Evolutionary conservation across 1,140 invertebrate genomes (phyloP), one percentile per base, ranked within the genome.

Genomic region (Drosophila littoralis): DNA sequence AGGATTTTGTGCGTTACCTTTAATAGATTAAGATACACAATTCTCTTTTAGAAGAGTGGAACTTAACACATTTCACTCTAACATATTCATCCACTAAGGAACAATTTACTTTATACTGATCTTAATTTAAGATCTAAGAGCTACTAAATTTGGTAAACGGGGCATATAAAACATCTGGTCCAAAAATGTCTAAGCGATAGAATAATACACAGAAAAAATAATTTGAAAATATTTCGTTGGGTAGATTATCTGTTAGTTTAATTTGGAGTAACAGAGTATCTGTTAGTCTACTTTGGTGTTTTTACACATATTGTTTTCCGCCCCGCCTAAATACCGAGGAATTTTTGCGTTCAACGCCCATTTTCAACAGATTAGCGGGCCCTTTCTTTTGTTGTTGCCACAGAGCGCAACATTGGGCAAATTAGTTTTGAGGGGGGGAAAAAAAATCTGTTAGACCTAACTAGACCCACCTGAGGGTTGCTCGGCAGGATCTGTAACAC

Each of bases 301-400:
- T 4, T 22, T n/a, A 67, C 7, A 40, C 5, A 9, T 36, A 5
- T 15, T 10, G 13, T 17, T 36, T 33, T 6, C 9, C 0, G 28
- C 7, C 10, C 40, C 43, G n/a, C 40, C 84, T 89, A 88, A 88
- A 89, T 88, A 78, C 77, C 84, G 70, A 78, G 84, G 84, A 88
- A 88, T 88, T 88, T 88, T 80, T 89, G 85, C 74, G 85, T 89
- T 80, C 67, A 81, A 90, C 77, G 80, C 84, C 77, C 74, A 89
- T 80, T 84, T 72, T 64, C 35, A 52, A 63, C 77, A 90, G 84
- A 84, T 88, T 88, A 80, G 77, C 69, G 67, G 28, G 74, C 77
- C 75, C 55, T 55, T 67, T 59, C 59, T 73, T 6, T 54, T 9
- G n/a, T 15, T 42, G 38, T 45, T 46, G 48, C 28, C 36, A 36